Base-by-base conservation (phyloP, 1,140 invertebrate genomes). In the Sipha flava region DNA sequence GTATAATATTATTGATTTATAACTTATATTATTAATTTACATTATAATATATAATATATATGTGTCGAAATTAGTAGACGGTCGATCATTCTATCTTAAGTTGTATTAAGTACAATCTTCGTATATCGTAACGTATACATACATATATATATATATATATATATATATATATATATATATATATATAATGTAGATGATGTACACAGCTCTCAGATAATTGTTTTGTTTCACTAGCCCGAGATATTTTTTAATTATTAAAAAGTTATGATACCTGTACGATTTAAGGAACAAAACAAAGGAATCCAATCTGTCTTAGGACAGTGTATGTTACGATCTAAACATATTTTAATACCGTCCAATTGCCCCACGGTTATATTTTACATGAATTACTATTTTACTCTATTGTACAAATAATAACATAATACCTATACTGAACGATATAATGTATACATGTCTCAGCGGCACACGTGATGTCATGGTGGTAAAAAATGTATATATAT, bases 321-420 rank as follows among this genome's bases (percentile, higher is more conserved):
- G n/a, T n/a, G 34, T 40, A 10, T 10, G 18, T 64, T 37, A 64
- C 21, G 31, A 26, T 66, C 62, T 66, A 14, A 40, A 66, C 34
- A 66, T n/a, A 26, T 66, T 70, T 70, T 70, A 70, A 70, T 70
- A 70, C n/a, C 26, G 66, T 29, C 21, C 40, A 70, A 70, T 47
- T 70, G 23, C 23, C 66, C 43, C 3, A 26, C 29, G 66, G 66
- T 23, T 18, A 10, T 68, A 16, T 68, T 68, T 68, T 45, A 68
- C 23, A 68, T 0, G 14, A 68, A 26, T 16, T 16, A 18, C 21
- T 47, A 45, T 47, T 47, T 70, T 45, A 45, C 47, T 68, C 64
- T 18, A 29, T 70, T 70, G 66, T 70, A 70, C 23, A 9, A 70
- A 14, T 70, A 70, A 47, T 70, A 70, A 64, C 16, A 18, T 64